A percentile compares a stretch with the other conserved stretches of the same genome.
phyloP scores from a whole-genome alignment of 2,888 invertebrate genomes.

The Phragmatobia fuliginosa region DNA sequence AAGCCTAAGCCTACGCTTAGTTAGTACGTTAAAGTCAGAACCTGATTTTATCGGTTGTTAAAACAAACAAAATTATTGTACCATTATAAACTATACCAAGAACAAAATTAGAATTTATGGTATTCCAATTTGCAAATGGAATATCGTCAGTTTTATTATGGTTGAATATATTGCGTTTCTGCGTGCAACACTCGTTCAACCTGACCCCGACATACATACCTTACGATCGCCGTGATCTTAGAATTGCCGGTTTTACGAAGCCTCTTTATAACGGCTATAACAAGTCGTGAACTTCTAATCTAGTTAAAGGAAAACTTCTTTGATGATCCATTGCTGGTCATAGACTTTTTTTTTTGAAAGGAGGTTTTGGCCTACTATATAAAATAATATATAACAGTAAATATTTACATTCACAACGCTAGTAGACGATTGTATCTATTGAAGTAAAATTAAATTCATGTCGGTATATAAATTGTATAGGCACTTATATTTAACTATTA shows the following conservation, averaged over 20 bases:
- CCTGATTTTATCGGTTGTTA: neutral
- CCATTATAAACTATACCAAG: neutral
- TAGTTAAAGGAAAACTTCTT: neutral
- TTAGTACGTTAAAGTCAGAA: no score
- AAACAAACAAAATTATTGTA: neutral
- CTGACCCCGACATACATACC: slow-evolving; percentile 13
- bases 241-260: slow-evolving; percentile 3
- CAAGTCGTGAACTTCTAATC: neutral
- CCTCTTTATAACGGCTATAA: neutral
- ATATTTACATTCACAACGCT: no score
- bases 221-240: slow-evolving; percentile 43
- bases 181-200: slow-evolving; percentile 17
- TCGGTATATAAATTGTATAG: no score
- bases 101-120: neutral
- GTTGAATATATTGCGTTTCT: slow-evolving; percentile 10
- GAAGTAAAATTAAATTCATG: no score
- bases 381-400: no score
- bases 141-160: neutral
- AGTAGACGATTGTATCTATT: no score
- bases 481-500: no score
- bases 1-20: no score
- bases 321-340: no score
- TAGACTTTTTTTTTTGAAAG: no score
- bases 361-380: no score
- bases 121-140: neutral